A percentile compares a stretch with the other conserved stretches of the same genome.
Conservation (phyloP, 1,140 invertebrate species). For the Drosophila insularis region DNA sequence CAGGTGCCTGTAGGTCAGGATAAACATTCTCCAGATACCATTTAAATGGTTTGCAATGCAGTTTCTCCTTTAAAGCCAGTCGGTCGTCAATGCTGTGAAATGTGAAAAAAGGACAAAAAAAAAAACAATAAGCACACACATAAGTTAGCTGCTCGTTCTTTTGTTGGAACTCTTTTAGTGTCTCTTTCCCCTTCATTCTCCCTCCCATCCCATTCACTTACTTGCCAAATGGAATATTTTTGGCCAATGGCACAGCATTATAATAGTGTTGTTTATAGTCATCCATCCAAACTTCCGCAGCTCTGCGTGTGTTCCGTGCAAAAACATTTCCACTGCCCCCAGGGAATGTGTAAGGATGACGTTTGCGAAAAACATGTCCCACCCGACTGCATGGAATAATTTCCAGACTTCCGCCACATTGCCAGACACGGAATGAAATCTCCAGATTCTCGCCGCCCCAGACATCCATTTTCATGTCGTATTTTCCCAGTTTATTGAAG, state of each 20-base stretch:
- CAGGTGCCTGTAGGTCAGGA: slow-evolving; percentile 93
- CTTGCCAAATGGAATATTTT: slow-evolving; percentile 94
- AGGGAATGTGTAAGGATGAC: slow-evolving; percentile 97
- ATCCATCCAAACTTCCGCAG: slow-evolving; percentile 98
- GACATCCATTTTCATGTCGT: slow-evolving; percentile 98
- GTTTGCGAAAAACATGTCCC: slow-evolving; percentile 96
- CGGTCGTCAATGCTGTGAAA: slow-evolving; percentile 91
- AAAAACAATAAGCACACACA: slow-evolving; percentile 32
- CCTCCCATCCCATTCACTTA: slow-evolving; percentile 84
- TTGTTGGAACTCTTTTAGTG: background rate
- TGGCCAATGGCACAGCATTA: slow-evolving; percentile 91
- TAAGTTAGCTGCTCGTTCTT: slow-evolving; percentile 26
- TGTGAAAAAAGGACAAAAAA: background rate
- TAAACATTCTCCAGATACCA: slow-evolving; percentile 99
- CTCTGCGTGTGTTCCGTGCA: slow-evolving; percentile 92
- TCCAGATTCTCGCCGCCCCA: slow-evolving; percentile 89
- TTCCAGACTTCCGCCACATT: slow-evolving; percentile 96
- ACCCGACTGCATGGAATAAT: slow-evolving; percentile 96
- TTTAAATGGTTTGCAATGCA: slow-evolving; percentile 97
- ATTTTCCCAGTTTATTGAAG: slow-evolving; percentile 97
- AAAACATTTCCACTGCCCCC: slow-evolving; percentile 96
- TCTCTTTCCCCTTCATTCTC: no score
- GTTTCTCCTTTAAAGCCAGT: slow-evolving; percentile 89
- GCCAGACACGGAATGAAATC: slow-evolving; percentile 92
- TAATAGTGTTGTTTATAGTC: slow-evolving; percentile 97